These are phyloP conservation scores for Coilia nasus DNA, from an alignment of 2,797 vertebrate species.

Conservation along the genomic window DNA sequence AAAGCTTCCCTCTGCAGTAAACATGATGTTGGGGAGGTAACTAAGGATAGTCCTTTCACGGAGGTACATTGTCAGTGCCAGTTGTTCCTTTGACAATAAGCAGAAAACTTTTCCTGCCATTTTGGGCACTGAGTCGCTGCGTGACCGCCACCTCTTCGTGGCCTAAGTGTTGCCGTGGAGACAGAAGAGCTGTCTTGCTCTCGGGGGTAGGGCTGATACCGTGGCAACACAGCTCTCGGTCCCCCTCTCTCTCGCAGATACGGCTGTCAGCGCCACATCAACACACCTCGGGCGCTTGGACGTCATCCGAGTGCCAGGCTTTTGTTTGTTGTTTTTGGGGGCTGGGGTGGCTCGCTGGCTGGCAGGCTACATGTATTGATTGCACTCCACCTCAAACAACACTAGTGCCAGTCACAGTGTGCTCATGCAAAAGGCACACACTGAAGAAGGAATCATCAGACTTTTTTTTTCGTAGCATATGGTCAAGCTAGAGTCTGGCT, in stretches of 20 bases:
- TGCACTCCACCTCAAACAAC: too few species aligned
- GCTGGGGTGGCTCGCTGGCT: not conserved
- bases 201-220: not conserved
- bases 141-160: too few species aligned
- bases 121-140: conserved; percentile 32
- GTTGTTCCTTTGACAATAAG: conserved; percentile 67
- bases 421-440: not conserved
- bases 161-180: not conserved
- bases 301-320: not conserved
- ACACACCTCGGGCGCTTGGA: not conserved
- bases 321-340: not conserved
- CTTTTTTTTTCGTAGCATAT: not conserved
- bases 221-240: not conserved
- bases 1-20: conserved; percentile 45
- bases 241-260: not conserved
- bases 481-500: not conserved
- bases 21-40: conserved; percentile 57
- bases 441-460: not conserved
- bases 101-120: conserved; percentile 44
- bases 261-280: conserved; percentile 6
- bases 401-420: not conserved
- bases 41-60: conserved; percentile 53
- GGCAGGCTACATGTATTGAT: too few species aligned
- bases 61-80: conserved; percentile 55
- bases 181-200: not conserved